Evolutionary conservation across 1,140 invertebrate species (phyloP).

Genomic region (honey bee (Apis mellifera)): Amel_HAv3.1 CM009932.2:10885001-10885500

Average conservation of each 20-base stretch:
- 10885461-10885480: slow-evolving; percentile 6
- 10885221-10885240: slow-evolving; percentile 15
- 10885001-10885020: slow-evolving; percentile 69
- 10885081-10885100: slow-evolving; percentile 20
- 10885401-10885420: slow-evolving; percentile 22
- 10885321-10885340: slow-evolving; percentile 14
- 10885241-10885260: background rate
- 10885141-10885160: too few relatives aligned
- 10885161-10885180: too few relatives aligned
- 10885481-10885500: slow-evolving; percentile 42
- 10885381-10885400: slow-evolving; percentile 13
- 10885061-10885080: slow-evolving; percentile 39
- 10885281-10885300: background rate
- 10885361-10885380: slow-evolving; percentile 5
- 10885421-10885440: background rate
- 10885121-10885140: too few relatives aligned
- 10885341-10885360: too few relatives aligned
- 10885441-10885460: background rate
- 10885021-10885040: slow-evolving; percentile 45
- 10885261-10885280: too few relatives aligned
- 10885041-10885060: slow-evolving; percentile 38
- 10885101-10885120: slow-evolving; percentile 6
- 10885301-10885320: slow-evolving; percentile 32
- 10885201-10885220: background rate
- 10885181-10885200: too few relatives aligned